Evolutionary conservation across 35 echinoderm and acorn worm species (phyloP), one percentile per base, ranked within the genome.

Genomic region (Acanthaster planci): DNA sequence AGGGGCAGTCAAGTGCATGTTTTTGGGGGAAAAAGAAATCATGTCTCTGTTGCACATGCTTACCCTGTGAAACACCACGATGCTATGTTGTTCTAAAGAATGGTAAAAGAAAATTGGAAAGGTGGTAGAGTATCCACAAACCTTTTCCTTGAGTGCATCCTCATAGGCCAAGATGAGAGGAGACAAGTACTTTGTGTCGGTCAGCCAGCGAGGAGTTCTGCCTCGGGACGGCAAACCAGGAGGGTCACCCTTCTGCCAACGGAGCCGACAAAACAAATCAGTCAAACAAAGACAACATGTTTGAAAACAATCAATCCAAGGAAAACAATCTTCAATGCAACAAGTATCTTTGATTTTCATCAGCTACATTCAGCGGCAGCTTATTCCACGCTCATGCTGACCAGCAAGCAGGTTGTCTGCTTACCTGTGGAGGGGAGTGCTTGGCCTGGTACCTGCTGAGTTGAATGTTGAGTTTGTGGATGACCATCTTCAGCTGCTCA

Each of bases 371-470:
- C 54, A n/a, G 12, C 12, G 54, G 12, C 54, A n/a, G n/a, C 12
- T n/a, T n/a, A 57, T 57, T 57, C 22, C 54, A n/a, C 12, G 12
- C 12, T n/a, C 12, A 22, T 57, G 22, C 22, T 12, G 55, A 57
- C 12, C 12, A 57, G 55, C 12, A 57, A 57, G 55, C 22, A 57
- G 22, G 12, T 57, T 57, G 18, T 68, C 60, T 7, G 60, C 82
- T 76, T 82, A 97, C 94, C 82, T 89, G 80, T 52, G 86, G 92
- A 55, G 96, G 86, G 19, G 84, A 79, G 40, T 87, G 93, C 78
- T 99, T 99, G 81, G 96, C 96, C 79, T 99, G 96, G 64, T 99
- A 99, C 86, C 96, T 88, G 68, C 96, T 99, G 57, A 99, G 84
- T 76, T 99, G 92, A 57, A 99, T 82, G 55, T 94, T 99, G 51